A percentile compares a stretch with the other conserved stretches of the same genome.
These are phyloP conservation scores for Eucera pruinosa DNA, from an alignment of 2,888 invertebrate genomes.

Conservation along the genomic window DNA sequence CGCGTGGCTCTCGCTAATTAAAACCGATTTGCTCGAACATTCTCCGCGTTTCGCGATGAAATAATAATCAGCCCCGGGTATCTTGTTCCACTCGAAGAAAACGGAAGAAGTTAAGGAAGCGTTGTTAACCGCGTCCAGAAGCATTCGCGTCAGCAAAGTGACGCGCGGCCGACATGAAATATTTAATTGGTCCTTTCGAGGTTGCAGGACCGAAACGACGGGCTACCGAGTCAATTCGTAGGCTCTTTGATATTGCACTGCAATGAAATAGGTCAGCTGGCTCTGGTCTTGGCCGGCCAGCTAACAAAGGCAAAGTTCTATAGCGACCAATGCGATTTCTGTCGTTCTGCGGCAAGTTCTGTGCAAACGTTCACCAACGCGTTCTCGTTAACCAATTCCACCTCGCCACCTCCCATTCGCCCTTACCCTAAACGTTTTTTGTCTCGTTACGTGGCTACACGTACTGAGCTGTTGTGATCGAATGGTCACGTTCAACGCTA, in stretches of 20 bases:
- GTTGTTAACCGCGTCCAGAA: neutral
- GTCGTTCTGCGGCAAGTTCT: constrained; percentile 64
- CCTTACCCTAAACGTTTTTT: neutral
- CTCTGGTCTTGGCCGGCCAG: constrained; percentile 15
- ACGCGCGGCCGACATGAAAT: constrained; percentile 55
- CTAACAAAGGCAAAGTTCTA: constrained; percentile 49
- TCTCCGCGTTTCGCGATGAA: neutral
- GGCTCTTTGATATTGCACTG: constrained; percentile 72
- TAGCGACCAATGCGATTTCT: constrained; percentile 46
- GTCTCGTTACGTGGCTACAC: neutral
- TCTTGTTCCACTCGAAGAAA: neutral
- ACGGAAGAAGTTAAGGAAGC: neutral
- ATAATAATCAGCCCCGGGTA: neutral
- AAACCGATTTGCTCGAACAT: neutral
- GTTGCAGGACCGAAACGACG: constrained; percentile 56
- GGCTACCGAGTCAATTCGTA: constrained; percentile 64
- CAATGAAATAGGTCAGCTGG: constrained; percentile 60
- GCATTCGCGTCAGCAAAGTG: constrained; percentile 20
- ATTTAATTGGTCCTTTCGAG: constrained; percentile 72
- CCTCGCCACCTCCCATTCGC: neutral
- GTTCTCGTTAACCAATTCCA: constrained; percentile 56
- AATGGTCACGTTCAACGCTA: neutral
- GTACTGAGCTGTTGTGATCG: neutral
- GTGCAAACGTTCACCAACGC: constrained; percentile 57
- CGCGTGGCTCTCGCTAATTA: neutral